These are phyloP conservation scores for Zoanthus solanderi DNA, from an alignment of 92 coral and sea anemone genomes.

Conservation along the genomic window DNA sequence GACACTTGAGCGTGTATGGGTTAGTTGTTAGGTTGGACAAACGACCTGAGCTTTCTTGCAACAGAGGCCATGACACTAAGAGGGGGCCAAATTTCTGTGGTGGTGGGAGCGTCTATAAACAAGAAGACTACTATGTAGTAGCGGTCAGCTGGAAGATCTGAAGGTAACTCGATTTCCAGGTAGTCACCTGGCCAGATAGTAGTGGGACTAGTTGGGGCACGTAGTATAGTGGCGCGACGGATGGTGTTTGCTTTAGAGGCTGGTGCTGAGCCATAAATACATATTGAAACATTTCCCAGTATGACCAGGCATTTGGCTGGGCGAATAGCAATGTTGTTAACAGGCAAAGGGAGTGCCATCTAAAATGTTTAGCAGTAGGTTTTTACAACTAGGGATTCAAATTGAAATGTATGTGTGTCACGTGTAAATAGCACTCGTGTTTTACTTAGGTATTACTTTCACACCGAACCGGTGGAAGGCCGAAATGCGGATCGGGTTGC, in stretches of 20 bases:
- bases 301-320: slow-evolving; percentile 43
- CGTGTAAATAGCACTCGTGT: background rate
- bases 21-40: slow-evolving; percentile 36
- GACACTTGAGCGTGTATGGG: background rate
- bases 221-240: slow-evolving; percentile 21
- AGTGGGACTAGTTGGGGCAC: slow-evolving; percentile 52
- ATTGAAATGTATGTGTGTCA: slow-evolving; percentile 9
- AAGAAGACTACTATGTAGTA: slow-evolving; percentile 24
- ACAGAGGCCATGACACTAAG: slow-evolving; percentile 24
- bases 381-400: slow-evolving; percentile 1
- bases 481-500: slow-evolving; percentile 12
- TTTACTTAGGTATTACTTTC: background rate
- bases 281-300: slow-evolving; percentile 42
- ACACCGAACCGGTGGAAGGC: slow-evolving; percentile 14
- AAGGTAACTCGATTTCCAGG: slow-evolving; percentile 33
- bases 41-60: slow-evolving; percentile 29
- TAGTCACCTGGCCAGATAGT: slow-evolving; percentile 66
- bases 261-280: slow-evolving; percentile 46
- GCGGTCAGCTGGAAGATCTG: slow-evolving; percentile 17
- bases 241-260: background rate
- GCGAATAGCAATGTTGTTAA: background rate
- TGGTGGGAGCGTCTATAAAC: slow-evolving; percentile 4
- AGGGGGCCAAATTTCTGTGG: slow-evolving; percentile 19
- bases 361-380: slow-evolving; percentile 7
- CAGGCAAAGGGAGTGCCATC: background rate